phyloP scores from a whole-genome alignment of 2,888 invertebrate species.

The Daptonema setosum region DNA sequence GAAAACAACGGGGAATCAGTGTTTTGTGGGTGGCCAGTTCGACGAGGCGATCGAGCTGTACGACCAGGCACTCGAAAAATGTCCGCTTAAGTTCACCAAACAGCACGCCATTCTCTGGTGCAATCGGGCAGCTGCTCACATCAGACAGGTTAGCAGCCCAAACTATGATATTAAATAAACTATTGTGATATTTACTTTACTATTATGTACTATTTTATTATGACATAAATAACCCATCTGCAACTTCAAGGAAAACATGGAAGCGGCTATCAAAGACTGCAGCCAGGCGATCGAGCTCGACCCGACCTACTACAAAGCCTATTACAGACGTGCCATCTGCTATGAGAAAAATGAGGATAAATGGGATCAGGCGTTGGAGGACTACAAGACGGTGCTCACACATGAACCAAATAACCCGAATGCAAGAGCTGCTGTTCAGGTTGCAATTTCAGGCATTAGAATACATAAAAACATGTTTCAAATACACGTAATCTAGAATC shows the following conservation, averaged over 20 bases:
- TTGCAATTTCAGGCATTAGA: too few species aligned
- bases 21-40: constrained; percentile 1
- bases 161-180: too few species aligned
- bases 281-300: constrained; percentile 13
- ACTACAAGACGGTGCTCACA: constrained; percentile 59
- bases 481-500: too few species aligned
- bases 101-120: background rate
- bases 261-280: constrained; percentile 6
- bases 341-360: constrained; percentile 49
- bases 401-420: constrained; percentile 51
- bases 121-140: background rate
- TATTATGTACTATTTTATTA: too few species aligned
- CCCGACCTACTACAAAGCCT: constrained; percentile 31
- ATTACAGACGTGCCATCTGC: constrained; percentile 38
- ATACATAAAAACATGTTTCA: too few species aligned
- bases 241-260: constrained; percentile 1
- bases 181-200: too few species aligned
- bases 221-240: too few species aligned
- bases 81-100: constrained; percentile 3
- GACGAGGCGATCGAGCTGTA: constrained; percentile 5
- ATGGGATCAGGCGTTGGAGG: constrained; percentile 63
- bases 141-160: background rate
- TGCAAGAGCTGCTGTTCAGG: constrained; percentile 41
- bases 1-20: background rate
- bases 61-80: constrained; percentile 2